phyloP scores from a whole-genome alignment of 2,113 vertebrate species.

The Bothrops jararaca region DNA sequence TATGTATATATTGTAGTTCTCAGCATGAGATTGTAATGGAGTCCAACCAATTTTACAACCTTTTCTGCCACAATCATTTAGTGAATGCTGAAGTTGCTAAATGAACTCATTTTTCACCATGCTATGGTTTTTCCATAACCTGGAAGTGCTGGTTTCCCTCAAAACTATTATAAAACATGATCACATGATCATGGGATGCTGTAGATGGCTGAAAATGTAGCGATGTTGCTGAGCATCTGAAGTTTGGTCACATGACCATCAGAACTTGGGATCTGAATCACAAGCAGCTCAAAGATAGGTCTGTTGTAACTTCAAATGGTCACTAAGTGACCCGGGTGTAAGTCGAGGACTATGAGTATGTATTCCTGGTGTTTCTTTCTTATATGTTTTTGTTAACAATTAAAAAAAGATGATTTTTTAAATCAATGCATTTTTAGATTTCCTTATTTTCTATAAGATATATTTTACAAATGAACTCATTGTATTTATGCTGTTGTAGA shows the following conservation, averaged over 20 bases:
- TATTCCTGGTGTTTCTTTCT: background rate
- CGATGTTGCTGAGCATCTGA: background rate
- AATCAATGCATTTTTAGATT: background rate
- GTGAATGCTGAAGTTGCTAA: background rate
- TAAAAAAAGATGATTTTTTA: background rate
- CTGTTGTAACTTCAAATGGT: background rate
- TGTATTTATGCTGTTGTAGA: background rate
- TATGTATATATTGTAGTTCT: too few relatives aligned
- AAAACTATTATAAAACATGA: background rate
- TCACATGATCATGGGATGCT: background rate
- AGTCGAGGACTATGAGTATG: background rate
- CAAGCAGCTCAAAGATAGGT: background rate
- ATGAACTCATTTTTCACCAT: too few relatives aligned
- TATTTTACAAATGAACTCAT: background rate
- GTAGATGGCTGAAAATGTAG: background rate
- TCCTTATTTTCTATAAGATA: background rate
- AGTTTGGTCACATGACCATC: background rate
- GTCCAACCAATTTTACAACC: too few relatives aligned
- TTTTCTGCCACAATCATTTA: background rate
- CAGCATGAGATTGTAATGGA: too few relatives aligned
- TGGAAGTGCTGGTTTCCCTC: background rate
- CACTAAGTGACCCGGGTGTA: background rate
- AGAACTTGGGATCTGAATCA: background rate
- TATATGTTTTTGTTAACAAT: background rate
- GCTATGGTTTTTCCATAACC: background rate